Evolutionary conservation across 2,888 invertebrate genomes (phyloP).

Genomic region (Xestoiulus laeticollis): DNA sequence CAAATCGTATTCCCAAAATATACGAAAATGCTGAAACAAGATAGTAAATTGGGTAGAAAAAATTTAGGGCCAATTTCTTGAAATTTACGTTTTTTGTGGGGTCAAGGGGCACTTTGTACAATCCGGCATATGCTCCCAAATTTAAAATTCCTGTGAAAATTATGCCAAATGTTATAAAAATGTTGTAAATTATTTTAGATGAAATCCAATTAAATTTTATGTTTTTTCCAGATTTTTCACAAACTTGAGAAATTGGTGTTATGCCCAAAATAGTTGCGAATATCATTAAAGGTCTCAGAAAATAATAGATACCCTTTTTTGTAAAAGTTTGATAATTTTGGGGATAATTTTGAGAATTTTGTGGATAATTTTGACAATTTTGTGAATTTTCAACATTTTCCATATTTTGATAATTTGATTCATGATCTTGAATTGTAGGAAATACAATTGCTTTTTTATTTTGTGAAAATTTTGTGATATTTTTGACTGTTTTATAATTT

Average conservation of each 20-base stretch:
- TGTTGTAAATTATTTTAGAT: background rate
- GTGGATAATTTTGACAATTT: background rate
- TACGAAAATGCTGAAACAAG: background rate
- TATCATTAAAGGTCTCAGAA: background rate
- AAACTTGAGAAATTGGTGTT: background rate
- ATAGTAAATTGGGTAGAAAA: slow-evolving; percentile 6
- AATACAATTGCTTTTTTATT: background rate
- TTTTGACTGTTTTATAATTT: background rate
- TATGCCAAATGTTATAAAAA: background rate
- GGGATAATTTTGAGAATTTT: background rate
- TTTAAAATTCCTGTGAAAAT: background rate
- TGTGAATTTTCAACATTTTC: too few relatives aligned
- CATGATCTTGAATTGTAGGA: background rate
- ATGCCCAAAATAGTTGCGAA: background rate
- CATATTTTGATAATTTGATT: too few relatives aligned
- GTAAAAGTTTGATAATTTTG: background rate
- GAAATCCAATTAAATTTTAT: background rate
- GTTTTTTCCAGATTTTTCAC: background rate
- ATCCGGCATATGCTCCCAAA: background rate
- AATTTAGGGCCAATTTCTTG: slow-evolving; percentile 38
- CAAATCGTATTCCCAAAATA: background rate
- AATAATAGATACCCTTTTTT: background rate
- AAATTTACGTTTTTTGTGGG: background rate
- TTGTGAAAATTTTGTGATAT: background rate
- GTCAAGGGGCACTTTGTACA: background rate